Evolutionary conservation across 2,888 invertebrate genomes (phyloP).

Genomic region (Tenthredo scrophulariae): DNA sequence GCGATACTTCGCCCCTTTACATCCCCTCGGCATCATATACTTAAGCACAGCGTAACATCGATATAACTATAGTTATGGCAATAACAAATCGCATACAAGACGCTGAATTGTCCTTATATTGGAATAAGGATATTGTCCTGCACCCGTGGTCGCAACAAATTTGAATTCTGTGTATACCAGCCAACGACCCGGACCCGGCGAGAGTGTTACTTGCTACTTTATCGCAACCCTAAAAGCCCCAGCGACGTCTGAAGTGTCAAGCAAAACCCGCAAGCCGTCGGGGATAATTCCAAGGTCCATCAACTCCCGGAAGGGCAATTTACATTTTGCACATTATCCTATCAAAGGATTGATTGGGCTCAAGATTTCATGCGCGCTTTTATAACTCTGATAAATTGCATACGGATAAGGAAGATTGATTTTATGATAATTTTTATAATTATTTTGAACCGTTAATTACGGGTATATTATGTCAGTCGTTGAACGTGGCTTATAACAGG

Average conservation of each 20-base stretch:
- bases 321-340: slow-evolving; percentile 26
- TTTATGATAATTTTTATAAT: background rate
- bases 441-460: background rate
- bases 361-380: background rate
- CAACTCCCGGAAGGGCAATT: slow-evolving; percentile 28
- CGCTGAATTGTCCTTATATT: slow-evolving; percentile 14
- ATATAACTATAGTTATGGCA: background rate
- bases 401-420: background rate
- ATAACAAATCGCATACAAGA: slow-evolving; percentile 23
- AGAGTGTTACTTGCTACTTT: slow-evolving; percentile 22
- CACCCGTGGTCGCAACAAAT: background rate
- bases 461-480: background rate
- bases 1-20: background rate
- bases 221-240: slow-evolving; percentile 41
- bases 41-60: background rate
- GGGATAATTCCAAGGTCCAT: slow-evolving; percentile 20
- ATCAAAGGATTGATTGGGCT: slow-evolving; percentile 29
- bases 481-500: background rate
- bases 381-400: background rate
- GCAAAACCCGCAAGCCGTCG: slow-evolving; percentile 15
- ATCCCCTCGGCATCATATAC: background rate
- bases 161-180: slow-evolving; percentile 20
- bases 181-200: slow-evolving; percentile 15
- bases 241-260: slow-evolving; percentile 25
- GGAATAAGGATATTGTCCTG: slow-evolving; percentile 35